phyloP scores from a whole-genome alignment of 2,888 invertebrate genomes.

The Ectobius pallidus region DNA sequence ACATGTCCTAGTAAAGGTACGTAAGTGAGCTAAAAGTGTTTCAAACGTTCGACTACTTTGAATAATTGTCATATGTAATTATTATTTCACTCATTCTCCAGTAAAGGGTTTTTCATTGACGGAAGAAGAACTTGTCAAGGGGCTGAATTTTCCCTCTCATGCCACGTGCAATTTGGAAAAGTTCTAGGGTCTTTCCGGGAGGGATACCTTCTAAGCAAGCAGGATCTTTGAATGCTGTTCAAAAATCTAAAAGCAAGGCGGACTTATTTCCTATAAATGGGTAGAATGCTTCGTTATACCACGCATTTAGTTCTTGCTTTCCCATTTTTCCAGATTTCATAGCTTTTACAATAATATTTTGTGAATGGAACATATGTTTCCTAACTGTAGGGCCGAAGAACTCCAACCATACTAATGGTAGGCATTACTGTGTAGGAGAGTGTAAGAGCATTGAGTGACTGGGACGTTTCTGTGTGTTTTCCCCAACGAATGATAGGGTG shows the following conservation, averaged over 20 bases:
- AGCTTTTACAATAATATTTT: not conserved
- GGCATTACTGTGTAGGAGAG: not conserved
- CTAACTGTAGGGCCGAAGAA: not conserved
- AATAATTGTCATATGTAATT: too few relatives aligned
- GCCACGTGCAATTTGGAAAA: not conserved
- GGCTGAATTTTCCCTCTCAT: not conserved
- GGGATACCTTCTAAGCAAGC: not conserved
- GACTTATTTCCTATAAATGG: not conserved
- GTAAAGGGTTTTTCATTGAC: not conserved
- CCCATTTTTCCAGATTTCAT: not conserved
- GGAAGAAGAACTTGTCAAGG: not conserved
- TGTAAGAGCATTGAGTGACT: too few relatives aligned
- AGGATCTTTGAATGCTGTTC: not conserved
- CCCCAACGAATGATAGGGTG: not conserved
- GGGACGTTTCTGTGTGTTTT: not conserved
- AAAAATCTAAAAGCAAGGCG: not conserved
- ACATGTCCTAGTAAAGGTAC: too few relatives aligned
- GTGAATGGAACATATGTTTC: not conserved
- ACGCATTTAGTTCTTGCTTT: not conserved
- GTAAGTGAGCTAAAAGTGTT: too few relatives aligned
- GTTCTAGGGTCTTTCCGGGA: not conserved
- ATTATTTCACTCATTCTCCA: not conserved
- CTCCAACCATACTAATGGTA: slow-evolving; percentile 2
- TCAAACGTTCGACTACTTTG: too few relatives aligned
- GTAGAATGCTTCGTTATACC: not conserved